These are phyloP conservation scores for Pemphigus obesinymphae DNA, from an alignment of 1,140 invertebrate genomes.

Conservation along the genomic window DNA sequence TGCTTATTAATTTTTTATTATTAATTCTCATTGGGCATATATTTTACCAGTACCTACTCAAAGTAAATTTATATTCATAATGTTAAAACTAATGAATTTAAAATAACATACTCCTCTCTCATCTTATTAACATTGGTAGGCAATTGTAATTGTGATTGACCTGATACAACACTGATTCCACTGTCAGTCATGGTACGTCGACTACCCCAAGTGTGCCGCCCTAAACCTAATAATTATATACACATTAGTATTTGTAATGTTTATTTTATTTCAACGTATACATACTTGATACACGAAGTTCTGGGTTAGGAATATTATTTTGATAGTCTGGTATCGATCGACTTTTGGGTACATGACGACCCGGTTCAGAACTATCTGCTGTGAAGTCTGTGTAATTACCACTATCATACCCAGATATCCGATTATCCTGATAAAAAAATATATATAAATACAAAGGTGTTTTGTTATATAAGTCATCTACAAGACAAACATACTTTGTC, in stretches of 20 bases:
- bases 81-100: neutral
- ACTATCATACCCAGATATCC: slow-evolving; percentile 18
- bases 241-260: neutral
- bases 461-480: too few relatives aligned
- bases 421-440: slow-evolving; percentile 17
- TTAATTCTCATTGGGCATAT: too few relatives aligned
- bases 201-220: slow-evolving; percentile 56
- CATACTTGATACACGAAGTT: slow-evolving; percentile 22
- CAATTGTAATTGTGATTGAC: slow-evolving; percentile 49
- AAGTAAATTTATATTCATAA: neutral
- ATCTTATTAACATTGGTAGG: slow-evolving; percentile 56
- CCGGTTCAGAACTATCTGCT: slow-evolving; percentile 22
- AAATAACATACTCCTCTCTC: slow-evolving; percentile 23
- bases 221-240: slow-evolving; percentile 26
- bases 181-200: slow-evolving; percentile 70
- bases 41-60: neutral
- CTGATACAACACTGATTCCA: slow-evolving; percentile 73
- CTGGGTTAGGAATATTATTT: neutral
- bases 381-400: slow-evolving; percentile 34
- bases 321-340: slow-evolving; percentile 31
- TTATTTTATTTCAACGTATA: neutral
- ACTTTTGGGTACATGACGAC: slow-evolving; percentile 19
- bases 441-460: neutral
- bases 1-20: too few relatives aligned
- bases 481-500: slow-evolving; percentile 20